Base-by-base conservation (phyloP, 1,140 invertebrate genomes). In the Dendroctonus ponderosae region DNA sequence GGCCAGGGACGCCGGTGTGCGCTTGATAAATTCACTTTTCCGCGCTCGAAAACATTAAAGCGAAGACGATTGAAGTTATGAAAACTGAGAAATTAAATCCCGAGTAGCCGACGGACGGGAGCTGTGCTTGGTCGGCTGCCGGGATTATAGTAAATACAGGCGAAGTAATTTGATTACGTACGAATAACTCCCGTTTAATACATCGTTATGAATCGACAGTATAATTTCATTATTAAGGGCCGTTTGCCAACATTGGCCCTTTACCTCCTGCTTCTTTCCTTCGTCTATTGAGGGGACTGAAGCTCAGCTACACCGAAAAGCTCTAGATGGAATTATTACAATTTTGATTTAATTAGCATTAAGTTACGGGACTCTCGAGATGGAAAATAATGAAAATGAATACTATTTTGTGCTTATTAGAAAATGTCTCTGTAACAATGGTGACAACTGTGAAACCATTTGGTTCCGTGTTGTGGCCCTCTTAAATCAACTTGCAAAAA, bases 11-110 rank as follows among this genome's bases (percentile, higher is more conserved):
- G 77, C 77, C 77, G 76, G 76, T 78, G 76, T 74, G 74, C 65
- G 77, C 76, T 78, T 78, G 76, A 79, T 78, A 77, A 79, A 78
- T 78, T 78, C 77, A 78, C 78, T 78, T 79, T 79, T 79, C 75
- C 74, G 73, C 76, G 72, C 75, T 75, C 73, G 15, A 77, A 78
- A 78, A 78, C 76, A 78, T 79, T 78, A 77, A 79, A 79, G 75
- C 72, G 75, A 76, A 79, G 76, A 76, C 76, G 77, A 79, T 79
- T 79, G 77, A 77, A 79, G 77, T 79, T 79, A 78, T 78, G 76
- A 79, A 79, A 79, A 74, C 74, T 74, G 74, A 78, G 75, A 78
- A 79, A 78, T 78, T 77, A 79, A 79, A 79, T 77, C 75, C 69
- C 39, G 67, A 69, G 71, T 70, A 70, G 73, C 70, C 70, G 73